Evolutionary conservation across 2,888 invertebrate genomes (phyloP).

Genomic region (Melikaiella ostensackeni): DNA sequence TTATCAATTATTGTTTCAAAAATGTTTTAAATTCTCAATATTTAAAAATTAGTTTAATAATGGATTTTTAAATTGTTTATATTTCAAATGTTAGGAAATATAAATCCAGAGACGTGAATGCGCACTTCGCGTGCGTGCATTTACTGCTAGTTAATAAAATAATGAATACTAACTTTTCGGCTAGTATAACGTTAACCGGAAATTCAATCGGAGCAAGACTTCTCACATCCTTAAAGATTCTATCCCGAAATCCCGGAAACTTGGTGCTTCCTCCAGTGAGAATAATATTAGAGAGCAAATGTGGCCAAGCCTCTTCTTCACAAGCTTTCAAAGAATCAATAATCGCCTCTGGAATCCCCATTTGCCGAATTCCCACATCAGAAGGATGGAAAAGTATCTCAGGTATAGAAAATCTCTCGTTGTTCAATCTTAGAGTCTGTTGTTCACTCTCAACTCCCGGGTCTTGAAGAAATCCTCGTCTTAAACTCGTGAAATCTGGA

Average conservation of each 20-base stretch:
- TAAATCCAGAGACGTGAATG: too few species aligned
- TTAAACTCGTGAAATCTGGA: conserved; percentile 95
- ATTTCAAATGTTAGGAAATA: too few species aligned
- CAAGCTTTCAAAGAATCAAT: conserved; percentile 87
- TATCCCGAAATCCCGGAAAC: conserved; percentile 91
- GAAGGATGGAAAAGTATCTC: conserved; percentile 96
- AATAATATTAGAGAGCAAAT: conserved; percentile 89
- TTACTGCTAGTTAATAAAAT: conserved; percentile 20
- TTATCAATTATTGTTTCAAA: too few species aligned
- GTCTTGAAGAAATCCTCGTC: conserved; percentile 85
- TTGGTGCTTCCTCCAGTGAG: conserved; percentile 89
- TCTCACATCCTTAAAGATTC: conserved; percentile 88
- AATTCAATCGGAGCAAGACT: conserved; percentile 87
- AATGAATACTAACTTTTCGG: conserved; percentile 81
- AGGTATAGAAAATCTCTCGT: conserved; percentile 96
- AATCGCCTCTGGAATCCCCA: conserved; percentile 95
- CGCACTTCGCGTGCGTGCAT: too few species aligned
- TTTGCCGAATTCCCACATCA: conserved; percentile 93
- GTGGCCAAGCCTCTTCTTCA: conserved; percentile 86
- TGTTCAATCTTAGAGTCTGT: conserved; percentile 91
- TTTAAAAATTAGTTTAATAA: too few species aligned
- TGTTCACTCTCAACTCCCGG: conserved; percentile 79
- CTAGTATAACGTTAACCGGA: conserved; percentile 85
- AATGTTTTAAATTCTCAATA: too few species aligned
- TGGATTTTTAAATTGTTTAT: too few species aligned